phyloP scores from a whole-genome alignment of 2,113 vertebrate genomes.

The Copsychus sechellarum region DNA sequence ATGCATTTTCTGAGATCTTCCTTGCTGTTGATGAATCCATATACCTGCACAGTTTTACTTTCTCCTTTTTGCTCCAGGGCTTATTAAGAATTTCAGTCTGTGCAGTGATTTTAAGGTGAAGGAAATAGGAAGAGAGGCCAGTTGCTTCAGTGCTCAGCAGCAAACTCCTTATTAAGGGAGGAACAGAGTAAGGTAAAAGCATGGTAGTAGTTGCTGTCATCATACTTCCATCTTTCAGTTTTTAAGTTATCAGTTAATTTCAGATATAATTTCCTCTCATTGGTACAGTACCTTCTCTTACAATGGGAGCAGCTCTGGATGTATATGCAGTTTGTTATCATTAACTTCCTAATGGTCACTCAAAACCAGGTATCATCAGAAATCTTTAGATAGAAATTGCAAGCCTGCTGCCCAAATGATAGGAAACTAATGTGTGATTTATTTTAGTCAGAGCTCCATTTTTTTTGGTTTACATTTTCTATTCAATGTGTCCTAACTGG shows the following conservation, averaged over 20 bases:
- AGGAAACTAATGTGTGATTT: neutral
- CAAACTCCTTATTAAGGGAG: neutral
- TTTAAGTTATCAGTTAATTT: neutral
- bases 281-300: neutral
- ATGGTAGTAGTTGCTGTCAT: neutral
- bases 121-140: neutral
- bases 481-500: neutral
- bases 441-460: neutral
- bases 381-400: neutral
- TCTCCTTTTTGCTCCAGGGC: neutral
- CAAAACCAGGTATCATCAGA: neutral
- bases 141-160: neutral
- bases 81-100: neutral
- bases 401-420: neutral
- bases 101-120: neutral
- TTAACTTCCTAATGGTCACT: neutral
- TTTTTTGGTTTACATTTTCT: neutral
- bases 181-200: neutral
- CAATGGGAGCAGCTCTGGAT: neutral
- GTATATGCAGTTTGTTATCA: neutral
- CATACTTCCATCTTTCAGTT: neutral
- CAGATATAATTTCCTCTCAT: neutral
- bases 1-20: neutral
- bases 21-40: neutral
- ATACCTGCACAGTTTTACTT: neutral